Base-by-base conservation (phyloP, 2,888 invertebrate genomes). In the Alcis repandata region DNA sequence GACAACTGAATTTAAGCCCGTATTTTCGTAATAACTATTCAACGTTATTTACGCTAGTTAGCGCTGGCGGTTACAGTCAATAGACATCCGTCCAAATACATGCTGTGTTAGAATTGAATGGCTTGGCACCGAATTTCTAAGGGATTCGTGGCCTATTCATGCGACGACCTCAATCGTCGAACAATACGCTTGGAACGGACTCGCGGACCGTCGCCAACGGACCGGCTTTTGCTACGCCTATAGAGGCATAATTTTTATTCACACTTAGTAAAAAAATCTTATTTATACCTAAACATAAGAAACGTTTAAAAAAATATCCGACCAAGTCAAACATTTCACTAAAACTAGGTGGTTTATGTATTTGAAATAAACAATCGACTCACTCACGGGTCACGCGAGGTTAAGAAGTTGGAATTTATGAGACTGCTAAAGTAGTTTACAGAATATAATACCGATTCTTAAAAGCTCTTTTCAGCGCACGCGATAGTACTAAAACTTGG, bases 131-230 rank as follows among this genome's bases (percentile, higher is more conserved):
- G 63, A 69, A 72, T 69, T 68, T 67, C 67, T 70, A 67, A 72
- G 68, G 77, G 72, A 73, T 77, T 76, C 79, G 78, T 76, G 75
- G 72, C 75, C 59, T 60, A 80, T 83, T 85, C 86, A 89, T 86
- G 85, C 87, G 88, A 87, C 89, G 90, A 87, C 88, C 90, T 81
- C 84, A 89, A 89, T 90, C 84, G 82, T 79, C 83, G 78, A 84
- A 89, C 88, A 90, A 89, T 87, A 86, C 82, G 51, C 75, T 73
- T 72, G 73, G 73, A 66, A 73, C 76, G 74, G 51, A 59, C 51
- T 56, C 33, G 22, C 48, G 36, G 43, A 64, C 27, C 48, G 54
- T 49, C 51, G 41, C 46, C 43, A 45, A 43, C 27, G n/a, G 58
- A n/a, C 54, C 43, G 43, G 41, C 43, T 33, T 38, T 45, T 43